Evolutionary conservation across 2,113 vertebrate species (phyloP).

Genomic region (Canis aureus): DNA sequence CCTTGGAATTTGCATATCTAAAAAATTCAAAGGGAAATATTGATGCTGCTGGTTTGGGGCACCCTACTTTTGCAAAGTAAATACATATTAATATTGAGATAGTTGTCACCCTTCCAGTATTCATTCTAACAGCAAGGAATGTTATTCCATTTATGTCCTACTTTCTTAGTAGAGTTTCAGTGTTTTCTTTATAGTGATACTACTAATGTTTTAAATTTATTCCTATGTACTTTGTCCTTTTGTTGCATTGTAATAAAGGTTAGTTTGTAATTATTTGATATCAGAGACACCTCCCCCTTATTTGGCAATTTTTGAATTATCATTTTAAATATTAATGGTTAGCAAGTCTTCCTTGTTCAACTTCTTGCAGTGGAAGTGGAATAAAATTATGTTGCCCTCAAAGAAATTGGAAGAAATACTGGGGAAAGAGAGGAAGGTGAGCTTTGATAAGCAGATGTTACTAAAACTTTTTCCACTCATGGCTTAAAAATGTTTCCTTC

Average conservation of each 20-base stretch:
- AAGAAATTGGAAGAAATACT: background rate
- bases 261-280: constrained; percentile 22
- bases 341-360: background rate
- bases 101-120: background rate
- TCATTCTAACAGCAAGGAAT: constrained; percentile 13
- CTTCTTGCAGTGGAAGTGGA: background rate
- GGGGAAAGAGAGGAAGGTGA: background rate
- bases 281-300: background rate
- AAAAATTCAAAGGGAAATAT: background rate
- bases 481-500: background rate
- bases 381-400: background rate
- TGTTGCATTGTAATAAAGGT: background rate
- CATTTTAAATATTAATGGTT: background rate
- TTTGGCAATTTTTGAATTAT: constrained; percentile 14
- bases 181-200: background rate
- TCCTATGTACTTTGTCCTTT: background rate
- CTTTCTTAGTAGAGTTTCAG: background rate
- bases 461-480: background rate
- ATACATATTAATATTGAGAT: background rate
- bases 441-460: background rate
- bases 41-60: background rate
- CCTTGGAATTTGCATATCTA: background rate
- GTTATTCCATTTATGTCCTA: background rate
- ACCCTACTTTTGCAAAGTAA: background rate
- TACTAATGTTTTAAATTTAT: background rate